Evolutionary conservation across 1,140 invertebrate genomes (phyloP).

Genomic region (Drosophila pandora): DNA sequence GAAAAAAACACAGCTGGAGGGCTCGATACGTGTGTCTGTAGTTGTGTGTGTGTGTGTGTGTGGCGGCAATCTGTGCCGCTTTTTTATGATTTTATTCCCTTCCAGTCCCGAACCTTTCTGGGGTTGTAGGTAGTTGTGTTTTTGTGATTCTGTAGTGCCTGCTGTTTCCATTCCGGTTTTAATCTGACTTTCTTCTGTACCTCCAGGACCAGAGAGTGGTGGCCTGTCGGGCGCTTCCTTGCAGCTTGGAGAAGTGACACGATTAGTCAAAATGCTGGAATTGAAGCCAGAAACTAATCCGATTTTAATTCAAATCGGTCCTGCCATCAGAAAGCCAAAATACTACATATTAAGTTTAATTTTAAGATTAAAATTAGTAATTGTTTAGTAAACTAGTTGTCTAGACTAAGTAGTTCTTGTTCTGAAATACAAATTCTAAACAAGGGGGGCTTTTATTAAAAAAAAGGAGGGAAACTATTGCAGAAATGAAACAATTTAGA

Average conservation of each 20-base stretch:
- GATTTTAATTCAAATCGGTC: no score
- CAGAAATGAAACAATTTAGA: no score
- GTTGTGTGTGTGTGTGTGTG: slow-evolving; percentile 49
- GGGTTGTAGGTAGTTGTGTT: slow-evolving; percentile 50
- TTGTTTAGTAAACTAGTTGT: no score
- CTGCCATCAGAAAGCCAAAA: no score
- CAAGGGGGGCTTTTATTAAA: no score
- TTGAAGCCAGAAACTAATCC: not conserved
- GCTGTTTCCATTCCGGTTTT: slow-evolving; percentile 31
- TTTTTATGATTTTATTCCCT: slow-evolving; percentile 68
- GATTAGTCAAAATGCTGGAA: not conserved
- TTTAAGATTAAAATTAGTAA: no score
- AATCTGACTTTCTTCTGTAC: slow-evolving; percentile 39
- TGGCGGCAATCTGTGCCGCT: slow-evolving; percentile 71
- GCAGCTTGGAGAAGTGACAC: not conserved
- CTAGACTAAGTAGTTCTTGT: no score
- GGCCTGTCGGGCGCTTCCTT: not conserved
- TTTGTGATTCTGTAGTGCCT: slow-evolving; percentile 35
- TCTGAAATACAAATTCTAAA: no score
- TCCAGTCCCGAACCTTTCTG: slow-evolving; percentile 28
- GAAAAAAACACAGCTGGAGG: slow-evolving; percentile 47
- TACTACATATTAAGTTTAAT: no score
- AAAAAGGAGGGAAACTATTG: no score
- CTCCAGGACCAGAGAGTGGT: slow-evolving; percentile 28
- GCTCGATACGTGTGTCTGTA: slow-evolving; percentile 32